These are phyloP conservation scores for Etia nguti DNA, from an alignment of 2,113 vertebrate species.

Conservation along the genomic window DNA sequence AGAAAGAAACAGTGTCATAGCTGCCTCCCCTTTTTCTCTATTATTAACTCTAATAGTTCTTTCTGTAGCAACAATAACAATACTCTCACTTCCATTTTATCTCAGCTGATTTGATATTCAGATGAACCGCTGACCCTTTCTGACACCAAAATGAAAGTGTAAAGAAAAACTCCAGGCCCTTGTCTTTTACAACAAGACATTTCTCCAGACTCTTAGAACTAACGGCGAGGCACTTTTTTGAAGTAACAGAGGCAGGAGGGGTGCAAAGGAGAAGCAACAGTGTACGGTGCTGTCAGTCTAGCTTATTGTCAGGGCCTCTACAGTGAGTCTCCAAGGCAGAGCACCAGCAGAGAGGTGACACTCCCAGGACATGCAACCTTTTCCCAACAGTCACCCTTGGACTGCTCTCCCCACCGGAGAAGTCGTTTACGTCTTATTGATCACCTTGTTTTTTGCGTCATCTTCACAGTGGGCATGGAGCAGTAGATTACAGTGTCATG, in stretches of 20 bases:
- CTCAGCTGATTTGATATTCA: neutral
- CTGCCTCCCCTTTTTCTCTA: neutral
- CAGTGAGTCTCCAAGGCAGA: slow-evolving; percentile 17
- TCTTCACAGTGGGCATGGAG: neutral
- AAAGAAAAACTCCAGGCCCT: neutral
- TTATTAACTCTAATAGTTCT: neutral
- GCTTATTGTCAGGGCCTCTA: slow-evolving; percentile 15
- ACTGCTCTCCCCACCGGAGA: slow-evolving; percentile 1
- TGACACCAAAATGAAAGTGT: neutral
- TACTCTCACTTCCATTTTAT: neutral
- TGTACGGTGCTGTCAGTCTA: slow-evolving; percentile 36
- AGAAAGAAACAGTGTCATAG: neutral
- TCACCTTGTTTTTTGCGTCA: neutral
- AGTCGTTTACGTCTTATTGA: neutral
- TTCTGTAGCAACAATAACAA: neutral
- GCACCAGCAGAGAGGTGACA: slow-evolving; percentile 25
- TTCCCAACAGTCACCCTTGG: neutral
- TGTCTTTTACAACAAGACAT: neutral
- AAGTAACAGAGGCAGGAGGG: neutral
- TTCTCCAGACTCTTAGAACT: neutral
- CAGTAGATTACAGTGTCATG: neutral
- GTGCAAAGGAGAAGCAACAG: neutral
- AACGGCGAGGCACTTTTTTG: neutral
- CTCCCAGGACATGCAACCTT: slow-evolving; percentile 33
- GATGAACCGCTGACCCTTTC: neutral